A percentile compares a stretch with the other conserved stretches of the same genome.
These are phyloP conservation scores for Hydrophis major DNA, from an alignment of 2,797 vertebrate genomes.

Conservation along the genomic window DNA sequence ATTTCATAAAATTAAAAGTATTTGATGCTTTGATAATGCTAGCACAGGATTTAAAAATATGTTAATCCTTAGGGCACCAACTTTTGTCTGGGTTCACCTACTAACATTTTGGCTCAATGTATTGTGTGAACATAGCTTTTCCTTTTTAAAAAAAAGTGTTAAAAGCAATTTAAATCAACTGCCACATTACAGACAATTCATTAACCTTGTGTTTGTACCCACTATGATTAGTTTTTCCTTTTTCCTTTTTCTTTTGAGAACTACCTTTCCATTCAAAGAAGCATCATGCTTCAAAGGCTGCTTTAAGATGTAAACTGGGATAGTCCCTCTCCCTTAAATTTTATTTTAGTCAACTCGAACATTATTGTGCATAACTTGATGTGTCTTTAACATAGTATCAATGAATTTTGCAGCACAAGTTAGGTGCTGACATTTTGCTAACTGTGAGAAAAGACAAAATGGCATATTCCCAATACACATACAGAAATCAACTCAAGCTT, in stretches of 20 bases:
- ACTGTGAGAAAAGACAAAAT: not conserved
- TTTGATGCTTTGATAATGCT: not conserved
- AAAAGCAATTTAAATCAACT: not conserved
- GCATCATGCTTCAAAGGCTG: not conserved
- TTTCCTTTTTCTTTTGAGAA: not conserved
- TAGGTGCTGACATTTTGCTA: not conserved
- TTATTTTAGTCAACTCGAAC: not conserved
- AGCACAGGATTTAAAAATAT: not conserved
- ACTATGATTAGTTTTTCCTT: not conserved
- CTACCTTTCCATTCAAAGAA: not conserved
- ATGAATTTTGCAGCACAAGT: not conserved
- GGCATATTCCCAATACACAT: not conserved
- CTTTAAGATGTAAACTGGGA: not conserved
- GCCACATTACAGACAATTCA: not conserved
- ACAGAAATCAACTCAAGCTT: not conserved
- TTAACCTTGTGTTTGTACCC: not conserved
- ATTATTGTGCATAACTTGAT: not conserved
- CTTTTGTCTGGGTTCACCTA: not conserved
- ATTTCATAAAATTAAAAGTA: not conserved
- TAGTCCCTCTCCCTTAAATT: not conserved
- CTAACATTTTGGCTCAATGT: not conserved
- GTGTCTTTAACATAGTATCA: not conserved
- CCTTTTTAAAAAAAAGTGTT: not conserved
- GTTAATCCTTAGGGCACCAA: not conserved
- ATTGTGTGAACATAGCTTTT: not conserved